Evolutionary conservation across 2,888 invertebrate genomes (phyloP).

Genomic region (Steromphala cineraria): DNA sequence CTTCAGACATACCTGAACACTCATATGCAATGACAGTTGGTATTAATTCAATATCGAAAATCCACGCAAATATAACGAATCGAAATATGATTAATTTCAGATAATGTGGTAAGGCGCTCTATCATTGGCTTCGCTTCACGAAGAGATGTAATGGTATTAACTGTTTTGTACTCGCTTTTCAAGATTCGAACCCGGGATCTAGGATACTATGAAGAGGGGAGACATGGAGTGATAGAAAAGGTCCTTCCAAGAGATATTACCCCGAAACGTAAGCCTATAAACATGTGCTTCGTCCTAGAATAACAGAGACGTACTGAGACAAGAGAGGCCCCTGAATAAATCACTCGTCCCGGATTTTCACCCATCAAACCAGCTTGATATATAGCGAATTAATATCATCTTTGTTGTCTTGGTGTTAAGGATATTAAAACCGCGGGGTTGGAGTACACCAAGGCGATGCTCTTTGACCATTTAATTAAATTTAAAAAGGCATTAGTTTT

Average conservation of each 20-base stretch:
- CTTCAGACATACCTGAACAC: too few relatives aligned
- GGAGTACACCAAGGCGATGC: background rate
- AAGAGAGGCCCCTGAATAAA: background rate
- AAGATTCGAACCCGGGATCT: background rate
- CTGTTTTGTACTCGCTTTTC: constrained; percentile 9
- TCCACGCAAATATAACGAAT: background rate
- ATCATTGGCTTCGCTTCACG: background rate
- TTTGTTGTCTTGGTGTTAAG: background rate
- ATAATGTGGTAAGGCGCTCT: background rate
- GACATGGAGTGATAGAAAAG: background rate
- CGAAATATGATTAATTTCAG: background rate
- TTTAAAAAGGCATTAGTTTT: constrained; percentile 2
- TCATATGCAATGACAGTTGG: background rate
- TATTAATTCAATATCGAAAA: background rate
- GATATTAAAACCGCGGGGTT: background rate
- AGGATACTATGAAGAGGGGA: background rate
- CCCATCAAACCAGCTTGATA: background rate
- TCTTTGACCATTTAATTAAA: background rate
- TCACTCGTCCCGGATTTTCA: background rate
- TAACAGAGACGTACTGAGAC: background rate
- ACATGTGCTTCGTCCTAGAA: background rate
- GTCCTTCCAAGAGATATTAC: background rate
- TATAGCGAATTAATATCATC: background rate
- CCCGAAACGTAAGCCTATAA: background rate
- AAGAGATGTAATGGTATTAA: background rate